Conservation (phyloP, 2,888 invertebrate species). For the Rhingia campestris region DNA sequence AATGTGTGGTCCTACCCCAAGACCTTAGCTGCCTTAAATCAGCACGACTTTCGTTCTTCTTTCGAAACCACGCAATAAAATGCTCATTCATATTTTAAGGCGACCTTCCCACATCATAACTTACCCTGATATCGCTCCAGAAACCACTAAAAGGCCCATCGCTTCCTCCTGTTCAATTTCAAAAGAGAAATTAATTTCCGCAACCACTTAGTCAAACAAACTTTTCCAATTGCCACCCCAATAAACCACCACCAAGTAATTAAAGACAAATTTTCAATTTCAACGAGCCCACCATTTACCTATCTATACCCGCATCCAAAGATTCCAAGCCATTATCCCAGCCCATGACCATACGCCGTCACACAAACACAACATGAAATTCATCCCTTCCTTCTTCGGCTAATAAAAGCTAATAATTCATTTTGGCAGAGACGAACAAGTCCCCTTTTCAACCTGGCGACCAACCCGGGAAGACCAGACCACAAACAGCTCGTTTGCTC, state of each 20-base stretch:
- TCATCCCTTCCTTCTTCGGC: conserved; percentile 10
- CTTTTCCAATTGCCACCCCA: background rate
- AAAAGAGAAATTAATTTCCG: too few relatives aligned
- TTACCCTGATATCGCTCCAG: too few relatives aligned
- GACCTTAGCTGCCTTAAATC: too few relatives aligned
- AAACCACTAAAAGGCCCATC: too few relatives aligned
- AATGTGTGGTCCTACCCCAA: too few relatives aligned
- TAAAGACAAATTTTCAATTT: conserved; percentile 41
- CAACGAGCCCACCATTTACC: conserved; percentile 20
- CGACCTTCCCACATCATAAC: too few relatives aligned
- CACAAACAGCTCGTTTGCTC: conserved; percentile 71
- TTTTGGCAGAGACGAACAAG: conserved; percentile 8
- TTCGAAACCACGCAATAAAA: too few relatives aligned
- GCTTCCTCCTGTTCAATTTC: too few relatives aligned
- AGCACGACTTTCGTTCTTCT: too few relatives aligned
- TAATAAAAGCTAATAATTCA: conserved; percentile 60
- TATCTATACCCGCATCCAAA: conserved; percentile 35
- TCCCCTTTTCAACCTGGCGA: conserved; percentile 27
- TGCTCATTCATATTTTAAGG: too few relatives aligned
- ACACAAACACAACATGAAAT: conserved; percentile 7
- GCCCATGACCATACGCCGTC: conserved; percentile 12
- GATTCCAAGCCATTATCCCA: background rate
- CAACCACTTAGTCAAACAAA: too few relatives aligned
- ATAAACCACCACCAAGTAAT: conserved; percentile 26
- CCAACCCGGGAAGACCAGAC: conserved; percentile 24